Evolutionary conservation across 2,888 invertebrate species (phyloP).

Genomic region (Leptopilina myrica): DNA sequence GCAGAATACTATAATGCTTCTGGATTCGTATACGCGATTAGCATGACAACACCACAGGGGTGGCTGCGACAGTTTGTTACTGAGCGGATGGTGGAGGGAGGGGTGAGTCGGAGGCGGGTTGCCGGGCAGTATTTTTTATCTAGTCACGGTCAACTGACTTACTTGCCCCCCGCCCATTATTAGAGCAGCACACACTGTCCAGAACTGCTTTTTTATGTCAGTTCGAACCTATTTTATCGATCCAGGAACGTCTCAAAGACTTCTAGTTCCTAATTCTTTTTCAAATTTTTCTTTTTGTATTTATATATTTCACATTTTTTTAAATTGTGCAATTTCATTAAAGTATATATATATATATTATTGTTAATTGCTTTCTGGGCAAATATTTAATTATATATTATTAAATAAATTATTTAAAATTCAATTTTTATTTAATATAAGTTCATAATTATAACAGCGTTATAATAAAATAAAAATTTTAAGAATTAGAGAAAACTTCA

Average conservation of each 20-base stretch:
- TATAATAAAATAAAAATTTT: no score
- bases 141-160: constrained; percentile 77
- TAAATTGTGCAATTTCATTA: not conserved
- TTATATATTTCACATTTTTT: not conserved
- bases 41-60: constrained; percentile 69
- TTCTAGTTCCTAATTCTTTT: not conserved
- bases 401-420: no score
- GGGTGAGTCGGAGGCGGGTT: constrained; percentile 59
- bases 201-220: constrained; percentile 46
- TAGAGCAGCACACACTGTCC: constrained; percentile 71
- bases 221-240: constrained; percentile 48
- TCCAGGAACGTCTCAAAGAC: constrained; percentile 17
- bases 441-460: no score
- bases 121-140: constrained; percentile 77
- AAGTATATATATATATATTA: no score
- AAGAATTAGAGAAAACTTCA: no score
- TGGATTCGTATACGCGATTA: constrained; percentile 73
- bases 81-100: constrained; percentile 53
- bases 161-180: constrained; percentile 75
- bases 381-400: no score
- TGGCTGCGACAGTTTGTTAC: constrained; percentile 52
- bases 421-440: no score
- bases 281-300: not conserved
- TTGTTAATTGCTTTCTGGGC: no score
- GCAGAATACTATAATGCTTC: constrained; percentile 43